Percentiles rank a stretch among this genome's conserved stretches.
Conservation (phyloP, 35 echinoderm and acorn worm species). For the Apostichopus japonicus region DNA sequence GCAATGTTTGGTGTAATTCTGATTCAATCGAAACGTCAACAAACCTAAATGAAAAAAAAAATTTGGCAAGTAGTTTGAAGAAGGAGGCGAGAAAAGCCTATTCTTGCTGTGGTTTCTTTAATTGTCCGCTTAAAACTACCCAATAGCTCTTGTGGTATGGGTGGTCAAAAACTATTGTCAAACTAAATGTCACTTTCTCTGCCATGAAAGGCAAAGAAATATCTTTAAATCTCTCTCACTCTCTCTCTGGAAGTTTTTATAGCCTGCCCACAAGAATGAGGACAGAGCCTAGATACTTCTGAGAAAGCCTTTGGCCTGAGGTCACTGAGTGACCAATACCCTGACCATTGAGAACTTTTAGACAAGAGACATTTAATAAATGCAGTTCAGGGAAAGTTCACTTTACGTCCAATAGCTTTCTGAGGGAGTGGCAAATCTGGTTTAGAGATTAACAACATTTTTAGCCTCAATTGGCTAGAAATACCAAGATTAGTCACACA, state of each 20-base stretch:
- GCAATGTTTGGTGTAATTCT: too few species aligned
- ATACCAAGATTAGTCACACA: too few species aligned
- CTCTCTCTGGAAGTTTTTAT: neutral
- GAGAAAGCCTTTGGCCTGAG: neutral
- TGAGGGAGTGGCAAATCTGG: too few species aligned
- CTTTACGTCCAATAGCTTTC: neutral
- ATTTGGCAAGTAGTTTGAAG: too few species aligned
- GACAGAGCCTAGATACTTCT: neutral
- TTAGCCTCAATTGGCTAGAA: too few species aligned
- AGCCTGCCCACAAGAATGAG: neutral
- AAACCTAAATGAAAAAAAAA: too few species aligned
- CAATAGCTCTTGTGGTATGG: neutral
- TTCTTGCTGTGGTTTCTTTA: slow-evolving; percentile 1
- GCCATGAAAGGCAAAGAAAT: neutral
- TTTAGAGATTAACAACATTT: too few species aligned
- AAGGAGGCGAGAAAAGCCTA: too few species aligned
- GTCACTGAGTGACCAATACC: neutral
- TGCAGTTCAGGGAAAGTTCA: neutral
- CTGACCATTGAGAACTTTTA: neutral
- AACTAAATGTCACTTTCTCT: neutral
- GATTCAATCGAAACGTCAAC: too few species aligned
- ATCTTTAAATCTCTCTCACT: neutral
- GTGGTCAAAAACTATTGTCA: slow-evolving; percentile 21
- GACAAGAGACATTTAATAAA: neutral
- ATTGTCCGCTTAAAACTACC: neutral